Conservation (phyloP, 2,797 vertebrate genomes). For the Caiman crocodilus region DNA sequence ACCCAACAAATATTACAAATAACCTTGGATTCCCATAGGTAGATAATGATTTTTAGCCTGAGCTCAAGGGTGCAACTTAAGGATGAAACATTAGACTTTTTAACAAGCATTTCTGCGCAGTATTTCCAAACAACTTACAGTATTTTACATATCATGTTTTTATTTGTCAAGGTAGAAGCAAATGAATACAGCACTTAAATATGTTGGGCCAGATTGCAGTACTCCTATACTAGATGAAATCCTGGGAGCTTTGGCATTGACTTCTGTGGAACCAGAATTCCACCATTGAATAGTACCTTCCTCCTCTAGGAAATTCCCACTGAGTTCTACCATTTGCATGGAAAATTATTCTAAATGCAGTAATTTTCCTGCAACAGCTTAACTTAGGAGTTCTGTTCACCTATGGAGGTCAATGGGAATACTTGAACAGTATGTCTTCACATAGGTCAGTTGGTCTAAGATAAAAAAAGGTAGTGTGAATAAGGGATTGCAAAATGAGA, state of each 20-base stretch:
- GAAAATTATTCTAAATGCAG: no score
- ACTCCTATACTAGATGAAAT: neutral
- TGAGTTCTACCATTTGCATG: no score
- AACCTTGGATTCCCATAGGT: neutral
- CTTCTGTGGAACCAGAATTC: neutral
- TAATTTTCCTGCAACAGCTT: no score
- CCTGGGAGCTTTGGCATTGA: neutral
- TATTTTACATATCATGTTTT: neutral
- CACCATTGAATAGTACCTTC: fast-evolving
- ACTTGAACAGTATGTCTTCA: neutral
- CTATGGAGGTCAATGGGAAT: neutral
- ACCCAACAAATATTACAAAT: slow-evolving; percentile 27
- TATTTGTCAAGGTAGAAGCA: neutral
- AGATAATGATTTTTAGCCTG: neutral
- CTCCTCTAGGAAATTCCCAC: neutral
- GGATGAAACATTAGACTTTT: neutral
- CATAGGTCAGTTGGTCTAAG: neutral
- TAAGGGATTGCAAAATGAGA: neutral
- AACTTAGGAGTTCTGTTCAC: no score
- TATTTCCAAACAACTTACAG: fast-evolving
- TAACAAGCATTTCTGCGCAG: neutral
- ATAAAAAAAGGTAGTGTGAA: fast-evolving
- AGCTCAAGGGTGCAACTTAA: neutral
- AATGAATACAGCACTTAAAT: neutral
- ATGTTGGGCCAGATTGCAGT: neutral